A percentile compares a stretch with the other conserved stretches of the same genome.
phyloP scores from a whole-genome alignment of 37 sponge, comb jelly and placozoan species.

The Geodia barretti region DNA sequence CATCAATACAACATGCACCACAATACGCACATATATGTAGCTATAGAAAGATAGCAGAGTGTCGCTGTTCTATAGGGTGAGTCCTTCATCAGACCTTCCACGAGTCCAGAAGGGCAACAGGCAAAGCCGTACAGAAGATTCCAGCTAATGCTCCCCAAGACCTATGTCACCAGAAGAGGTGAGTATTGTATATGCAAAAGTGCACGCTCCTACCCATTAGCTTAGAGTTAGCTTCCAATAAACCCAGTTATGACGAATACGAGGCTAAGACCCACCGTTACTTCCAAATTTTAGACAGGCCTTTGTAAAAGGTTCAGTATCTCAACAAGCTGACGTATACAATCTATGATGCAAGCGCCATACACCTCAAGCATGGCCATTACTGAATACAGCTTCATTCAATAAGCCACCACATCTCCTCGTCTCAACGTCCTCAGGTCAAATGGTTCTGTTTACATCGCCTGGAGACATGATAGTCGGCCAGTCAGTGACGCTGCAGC shows the following conservation, averaged over 20 bases:
- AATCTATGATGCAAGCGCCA: too few relatives aligned
- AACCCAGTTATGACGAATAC: neutral
- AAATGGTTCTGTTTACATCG: slow-evolving; percentile 56
- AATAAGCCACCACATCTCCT: neutral
- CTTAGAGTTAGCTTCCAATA: neutral
- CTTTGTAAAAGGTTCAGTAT: too few relatives aligned
- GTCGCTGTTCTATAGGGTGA: slow-evolving; percentile 6
- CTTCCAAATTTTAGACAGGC: too few relatives aligned
- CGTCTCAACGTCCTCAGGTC: slow-evolving; percentile 4
- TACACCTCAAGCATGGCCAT: too few relatives aligned
- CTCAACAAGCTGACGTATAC: too few relatives aligned
- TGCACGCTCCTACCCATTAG: neutral
- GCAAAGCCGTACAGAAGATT: slow-evolving; percentile 31
- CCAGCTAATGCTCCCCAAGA: slow-evolving; percentile 36
- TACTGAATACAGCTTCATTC: too few relatives aligned
- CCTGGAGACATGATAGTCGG: slow-evolving; percentile 71
- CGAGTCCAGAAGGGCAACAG: neutral
- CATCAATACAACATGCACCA: too few relatives aligned
- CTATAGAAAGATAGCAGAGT: too few relatives aligned
- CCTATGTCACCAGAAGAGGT: slow-evolving; percentile 59
- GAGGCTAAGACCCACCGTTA: neutral
- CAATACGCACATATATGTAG: too few relatives aligned
- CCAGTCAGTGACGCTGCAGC: slow-evolving; percentile 11
- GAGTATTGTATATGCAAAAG: neutral
- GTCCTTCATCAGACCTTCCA: neutral